Conservation (phyloP, 2,888 invertebrate genomes). For the Lacanobia wlatinum region DNA sequence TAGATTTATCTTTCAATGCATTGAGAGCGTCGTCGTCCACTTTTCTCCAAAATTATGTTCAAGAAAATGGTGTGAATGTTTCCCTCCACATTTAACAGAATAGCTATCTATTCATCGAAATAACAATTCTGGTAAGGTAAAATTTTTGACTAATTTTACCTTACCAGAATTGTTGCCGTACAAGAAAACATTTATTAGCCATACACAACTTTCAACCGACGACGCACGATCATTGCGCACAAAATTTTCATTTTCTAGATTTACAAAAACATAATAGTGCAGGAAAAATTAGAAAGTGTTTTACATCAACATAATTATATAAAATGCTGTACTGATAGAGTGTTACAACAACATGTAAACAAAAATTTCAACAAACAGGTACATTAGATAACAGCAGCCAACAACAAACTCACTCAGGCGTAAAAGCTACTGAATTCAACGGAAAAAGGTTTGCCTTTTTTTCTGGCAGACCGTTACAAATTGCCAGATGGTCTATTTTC, state of each 20-base stretch:
- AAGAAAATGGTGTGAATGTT: too few relatives aligned
- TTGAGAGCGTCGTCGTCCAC: too few relatives aligned
- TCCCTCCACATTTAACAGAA: too few relatives aligned
- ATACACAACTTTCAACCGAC: background rate
- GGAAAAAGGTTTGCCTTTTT: slow-evolving; percentile 81
- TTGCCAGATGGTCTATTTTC: slow-evolving; percentile 87
- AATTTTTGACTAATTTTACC: too few relatives aligned
- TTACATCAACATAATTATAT: slow-evolving; percentile 39
- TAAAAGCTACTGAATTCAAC: slow-evolving; percentile 88
- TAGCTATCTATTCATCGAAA: too few relatives aligned
- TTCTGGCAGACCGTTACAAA: slow-evolving; percentile 85
- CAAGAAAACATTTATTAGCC: background rate
- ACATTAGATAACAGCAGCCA: slow-evolving; percentile 70
- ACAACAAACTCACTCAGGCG: slow-evolving; percentile 75
- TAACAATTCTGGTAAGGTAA: too few relatives aligned
- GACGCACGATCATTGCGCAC: background rate
- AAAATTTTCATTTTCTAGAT: background rate
- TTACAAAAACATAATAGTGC: background rate
- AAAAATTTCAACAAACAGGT: slow-evolving; percentile 69
- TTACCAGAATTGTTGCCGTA: too few relatives aligned
- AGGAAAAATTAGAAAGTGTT: slow-evolving; percentile 14
- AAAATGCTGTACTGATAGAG: slow-evolving; percentile 37
- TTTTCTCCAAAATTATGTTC: too few relatives aligned
- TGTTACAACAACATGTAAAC: slow-evolving; percentile 60
- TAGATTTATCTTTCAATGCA: background rate